Conservation (phyloP, 2,888 invertebrate species). For the Plebejus argus region DNA sequence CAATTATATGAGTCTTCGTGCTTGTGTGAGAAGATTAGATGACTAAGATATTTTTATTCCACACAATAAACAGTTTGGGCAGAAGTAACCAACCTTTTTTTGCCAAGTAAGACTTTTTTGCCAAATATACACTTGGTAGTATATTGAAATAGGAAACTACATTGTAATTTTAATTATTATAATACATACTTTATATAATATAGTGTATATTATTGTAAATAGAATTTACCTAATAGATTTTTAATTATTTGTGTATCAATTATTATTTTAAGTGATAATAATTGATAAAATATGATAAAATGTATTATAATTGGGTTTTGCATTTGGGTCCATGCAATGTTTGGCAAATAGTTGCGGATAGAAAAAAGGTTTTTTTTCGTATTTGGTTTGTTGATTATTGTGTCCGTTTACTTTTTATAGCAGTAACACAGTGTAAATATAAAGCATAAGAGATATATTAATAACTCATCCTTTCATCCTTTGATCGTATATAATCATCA, state of each 20-base stretch:
- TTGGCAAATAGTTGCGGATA: background rate
- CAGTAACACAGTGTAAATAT: no score
- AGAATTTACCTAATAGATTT: background rate
- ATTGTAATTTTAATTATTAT: background rate
- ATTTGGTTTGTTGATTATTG: background rate
- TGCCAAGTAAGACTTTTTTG: slow-evolving; percentile 6
- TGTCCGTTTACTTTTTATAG: background rate
- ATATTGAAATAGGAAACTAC: background rate
- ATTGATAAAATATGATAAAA: background rate
- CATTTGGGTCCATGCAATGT: background rate
- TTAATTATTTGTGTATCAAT: no score
- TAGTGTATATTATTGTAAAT: background rate
- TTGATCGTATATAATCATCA: background rate
- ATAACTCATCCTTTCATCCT: background rate
- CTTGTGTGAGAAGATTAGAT: background rate
- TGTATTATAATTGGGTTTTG: background rate
- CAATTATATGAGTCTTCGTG: background rate
- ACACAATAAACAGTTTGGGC: background rate
- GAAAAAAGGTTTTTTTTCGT: background rate
- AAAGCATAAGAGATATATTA: background rate
- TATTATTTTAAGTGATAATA: background rate
- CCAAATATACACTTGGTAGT: background rate
- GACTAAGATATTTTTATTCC: background rate
- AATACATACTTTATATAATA: background rate
- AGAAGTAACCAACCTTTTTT: background rate